Evolutionary conservation across 2,888 invertebrate species (phyloP).

Genomic region (Diaprepes abbreviatus): DNA sequence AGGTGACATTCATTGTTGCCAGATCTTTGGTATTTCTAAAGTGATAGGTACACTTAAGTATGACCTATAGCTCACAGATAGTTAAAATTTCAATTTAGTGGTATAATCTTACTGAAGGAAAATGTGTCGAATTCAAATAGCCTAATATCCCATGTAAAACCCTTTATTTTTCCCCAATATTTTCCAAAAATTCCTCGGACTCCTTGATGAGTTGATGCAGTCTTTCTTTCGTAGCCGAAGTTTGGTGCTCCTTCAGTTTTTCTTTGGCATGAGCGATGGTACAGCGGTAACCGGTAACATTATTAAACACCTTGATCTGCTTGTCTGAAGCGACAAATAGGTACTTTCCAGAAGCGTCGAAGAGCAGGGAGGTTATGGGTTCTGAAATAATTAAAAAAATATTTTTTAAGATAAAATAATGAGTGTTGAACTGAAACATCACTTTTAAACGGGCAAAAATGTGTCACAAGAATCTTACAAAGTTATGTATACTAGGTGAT

Average conservation of each 20-base stretch:
- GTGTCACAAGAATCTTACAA: no score
- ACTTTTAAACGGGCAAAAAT: no score
- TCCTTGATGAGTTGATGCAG: conserved; percentile 78
- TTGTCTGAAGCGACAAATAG: conserved; percentile 82
- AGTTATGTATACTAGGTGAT: no score
- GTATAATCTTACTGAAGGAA: no score
- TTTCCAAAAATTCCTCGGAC: conserved; percentile 66
- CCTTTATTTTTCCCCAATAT: conserved; percentile 43
- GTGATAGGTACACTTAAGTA: no score
- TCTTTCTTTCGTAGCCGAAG: conserved; percentile 83
- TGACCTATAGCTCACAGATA: no score
- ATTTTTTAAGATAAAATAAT: no score
- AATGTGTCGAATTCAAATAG: not conserved
- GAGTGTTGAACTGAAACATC: no score
- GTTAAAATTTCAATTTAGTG: no score
- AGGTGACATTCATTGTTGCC: no score
- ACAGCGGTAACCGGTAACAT: conserved; percentile 77
- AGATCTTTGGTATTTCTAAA: no score
- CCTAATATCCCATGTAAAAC: not conserved
- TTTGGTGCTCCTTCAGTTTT: conserved; percentile 73
- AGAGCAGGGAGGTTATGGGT: conserved; percentile 76
- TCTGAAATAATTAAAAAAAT: conserved; percentile 76
- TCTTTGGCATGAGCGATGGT: conserved; percentile 68
- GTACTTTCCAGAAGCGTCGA: conserved; percentile 83
- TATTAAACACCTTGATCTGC: conserved; percentile 84